These are phyloP conservation scores for Gonocerus acuteangulatus DNA, from an alignment of 2,888 invertebrate species.

Conservation along the genomic window DNA sequence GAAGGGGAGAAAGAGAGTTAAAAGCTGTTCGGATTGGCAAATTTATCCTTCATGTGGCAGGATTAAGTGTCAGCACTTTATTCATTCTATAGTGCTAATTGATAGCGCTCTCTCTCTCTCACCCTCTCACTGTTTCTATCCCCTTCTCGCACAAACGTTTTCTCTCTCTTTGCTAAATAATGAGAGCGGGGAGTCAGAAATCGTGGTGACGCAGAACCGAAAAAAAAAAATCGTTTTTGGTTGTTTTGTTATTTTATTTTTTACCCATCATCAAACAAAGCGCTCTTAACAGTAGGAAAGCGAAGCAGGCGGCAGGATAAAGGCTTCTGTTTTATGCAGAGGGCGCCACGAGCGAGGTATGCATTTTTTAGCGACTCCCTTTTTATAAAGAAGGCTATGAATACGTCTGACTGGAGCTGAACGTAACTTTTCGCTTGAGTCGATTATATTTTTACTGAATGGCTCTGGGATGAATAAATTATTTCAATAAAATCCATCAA, in stretches of 20 bases:
- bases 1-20: slow-evolving; percentile 8
- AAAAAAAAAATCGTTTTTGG: not conserved
- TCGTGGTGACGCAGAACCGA: too few species aligned
- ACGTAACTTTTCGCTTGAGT: slow-evolving; percentile 7
- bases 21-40: slow-evolving; percentile 22
- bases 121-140: too few species aligned
- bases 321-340: slow-evolving; percentile 20
- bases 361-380: slow-evolving; percentile 13
- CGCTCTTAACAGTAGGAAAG: not conserved
- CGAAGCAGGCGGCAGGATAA: slow-evolving; percentile 4
- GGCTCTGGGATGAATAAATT: not conserved
- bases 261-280: not conserved
- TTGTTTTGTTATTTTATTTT: not conserved
- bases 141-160: too few species aligned
- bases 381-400: slow-evolving; percentile 20
- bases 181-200: slow-evolving; percentile 13
- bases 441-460: not conserved
- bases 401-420: slow-evolving; percentile 1
- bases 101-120: slow-evolving; percentile 12
- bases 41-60: slow-evolving; percentile 26
- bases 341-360: not conserved
- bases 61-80: slow-evolving; percentile 20
- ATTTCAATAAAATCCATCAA: slow-evolving; percentile 19
- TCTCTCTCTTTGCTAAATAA: slow-evolving; percentile 14
- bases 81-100: slow-evolving; percentile 9